phyloP scores from a whole-genome alignment of 2,888 invertebrate genomes.

The Brachynemurus nebulosus region DNA sequence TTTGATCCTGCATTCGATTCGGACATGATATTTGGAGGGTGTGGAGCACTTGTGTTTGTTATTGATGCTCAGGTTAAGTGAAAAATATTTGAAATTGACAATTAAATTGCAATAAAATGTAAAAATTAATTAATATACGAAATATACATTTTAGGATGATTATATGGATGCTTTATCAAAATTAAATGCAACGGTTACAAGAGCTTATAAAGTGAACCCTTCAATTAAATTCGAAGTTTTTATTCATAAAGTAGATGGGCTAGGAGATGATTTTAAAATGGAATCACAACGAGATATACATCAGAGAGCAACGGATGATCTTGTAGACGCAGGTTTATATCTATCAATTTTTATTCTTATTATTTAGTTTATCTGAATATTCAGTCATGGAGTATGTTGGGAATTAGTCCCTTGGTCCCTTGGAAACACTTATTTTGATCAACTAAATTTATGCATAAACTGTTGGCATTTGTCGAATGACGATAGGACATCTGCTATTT shows the following conservation, averaged over 20 bases:
- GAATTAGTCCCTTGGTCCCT: neutral
- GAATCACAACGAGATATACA: conserved; percentile 98
- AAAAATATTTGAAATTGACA: conserved; percentile 99
- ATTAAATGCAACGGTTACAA: conserved; percentile 83
- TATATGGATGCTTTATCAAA: conserved; percentile 91
- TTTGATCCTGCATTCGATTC: conserved; percentile 94
- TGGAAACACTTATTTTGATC: neutral
- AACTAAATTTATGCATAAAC: no score
- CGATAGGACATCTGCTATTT: no score
- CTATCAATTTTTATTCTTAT: no score
- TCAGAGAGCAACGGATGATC: conserved; percentile 88
- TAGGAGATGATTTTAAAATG: conserved; percentile 98
- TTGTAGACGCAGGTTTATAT: conserved; percentile 75
- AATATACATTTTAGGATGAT: conserved; percentile 61
- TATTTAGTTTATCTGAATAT: no score
- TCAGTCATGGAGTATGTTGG: no score
- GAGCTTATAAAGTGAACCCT: conserved; percentile 90
- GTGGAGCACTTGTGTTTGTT: conserved; percentile 96
- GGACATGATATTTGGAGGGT: conserved; percentile 91
- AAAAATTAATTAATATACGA: neutral
- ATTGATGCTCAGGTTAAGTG: conserved; percentile 86
- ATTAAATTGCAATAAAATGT: conserved; percentile 45
- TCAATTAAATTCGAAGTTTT: conserved; percentile 97
- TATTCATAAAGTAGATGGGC: conserved; percentile 98
- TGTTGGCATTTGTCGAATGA: no score